Evolutionary conservation across 2,113 vertebrate genomes (phyloP).

Genomic region (Epinephelus lanceolatus): DNA sequence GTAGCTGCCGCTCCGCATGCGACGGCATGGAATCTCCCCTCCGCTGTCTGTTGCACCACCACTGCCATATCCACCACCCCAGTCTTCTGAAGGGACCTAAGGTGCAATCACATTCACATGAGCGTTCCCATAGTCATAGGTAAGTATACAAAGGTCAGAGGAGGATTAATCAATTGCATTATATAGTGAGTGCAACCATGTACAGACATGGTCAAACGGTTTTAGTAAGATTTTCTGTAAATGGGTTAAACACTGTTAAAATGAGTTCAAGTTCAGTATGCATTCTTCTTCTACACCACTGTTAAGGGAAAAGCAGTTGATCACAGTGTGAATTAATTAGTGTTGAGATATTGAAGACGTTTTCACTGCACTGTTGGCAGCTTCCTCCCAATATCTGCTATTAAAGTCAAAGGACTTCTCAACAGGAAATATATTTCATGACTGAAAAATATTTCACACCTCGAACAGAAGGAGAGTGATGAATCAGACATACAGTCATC

Average conservation of each 20-base stretch:
- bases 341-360: conserved; percentile 52
- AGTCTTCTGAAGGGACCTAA: conserved; percentile 96
- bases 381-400: conserved; percentile 58
- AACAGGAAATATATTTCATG: conserved; percentile 62
- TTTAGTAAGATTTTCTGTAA: conserved; percentile 36
- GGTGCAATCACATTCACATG: conserved; percentile 28
- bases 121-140: not conserved
- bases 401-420: conserved; percentile 31
- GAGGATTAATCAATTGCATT: conserved; percentile 4
- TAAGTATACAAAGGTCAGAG: not conserved
- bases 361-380: conserved; percentile 38
- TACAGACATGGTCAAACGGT: not conserved
- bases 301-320: conserved; percentile 38
- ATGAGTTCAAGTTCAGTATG: conserved; percentile 33
- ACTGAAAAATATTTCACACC: conserved; percentile 60
- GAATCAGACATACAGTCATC: conserved; percentile 42
- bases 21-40: conserved; percentile 96
- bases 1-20: conserved; percentile 99
- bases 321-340: conserved; percentile 31
- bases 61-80: conserved; percentile 89
- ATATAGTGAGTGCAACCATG: conserved; percentile 26
- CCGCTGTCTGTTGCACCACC: conserved; percentile 82
- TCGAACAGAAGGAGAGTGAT: conserved; percentile 50
- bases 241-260: conserved; percentile 41
- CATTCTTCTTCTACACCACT: conserved; percentile 48